Percentiles rank a stretch among this genome's conserved stretches.
phyloP scores from a whole-genome alignment of 2,888 invertebrate species.

The Pinctada fucata region DNA sequence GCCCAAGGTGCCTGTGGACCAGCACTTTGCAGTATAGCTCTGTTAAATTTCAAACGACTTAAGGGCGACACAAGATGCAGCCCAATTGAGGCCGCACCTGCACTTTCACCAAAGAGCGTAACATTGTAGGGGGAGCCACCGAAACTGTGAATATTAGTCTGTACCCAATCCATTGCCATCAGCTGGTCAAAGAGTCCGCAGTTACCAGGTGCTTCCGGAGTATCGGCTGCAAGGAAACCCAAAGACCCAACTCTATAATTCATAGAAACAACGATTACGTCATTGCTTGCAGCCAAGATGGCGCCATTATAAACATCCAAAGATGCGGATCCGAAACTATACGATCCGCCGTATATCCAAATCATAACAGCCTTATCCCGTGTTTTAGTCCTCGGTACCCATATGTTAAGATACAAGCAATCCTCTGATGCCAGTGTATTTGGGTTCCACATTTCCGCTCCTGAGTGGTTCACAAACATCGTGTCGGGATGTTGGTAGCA shows the following conservation, averaged over 20 bases:
- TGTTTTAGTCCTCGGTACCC: slow-evolving; percentile 82
- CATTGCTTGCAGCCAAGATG: slow-evolving; percentile 91
- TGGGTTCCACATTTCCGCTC: slow-evolving; percentile 96
- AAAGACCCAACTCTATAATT: slow-evolving; percentile 95
- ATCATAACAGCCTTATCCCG: slow-evolving; percentile 89
- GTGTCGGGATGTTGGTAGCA: slow-evolving; percentile 94
- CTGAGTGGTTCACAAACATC: slow-evolving; percentile 90
- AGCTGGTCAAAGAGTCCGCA: slow-evolving; percentile 97
- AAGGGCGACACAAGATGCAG: slow-evolving; percentile 87
- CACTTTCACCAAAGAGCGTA: slow-evolving; percentile 96
- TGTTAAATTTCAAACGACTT: slow-evolving; percentile 85
- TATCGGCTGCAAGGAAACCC: slow-evolving; percentile 80
- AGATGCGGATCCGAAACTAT: slow-evolving; percentile 92
- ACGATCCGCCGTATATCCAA: slow-evolving; percentile 86
- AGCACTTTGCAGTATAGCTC: slow-evolving; percentile 96
- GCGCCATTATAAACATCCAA: slow-evolving; percentile 95
- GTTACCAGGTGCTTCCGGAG: slow-evolving; percentile 88
- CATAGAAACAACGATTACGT: slow-evolving; percentile 93
- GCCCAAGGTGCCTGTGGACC: slow-evolving; percentile 96
- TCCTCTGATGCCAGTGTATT: slow-evolving; percentile 95
- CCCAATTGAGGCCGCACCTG: slow-evolving; percentile 95
- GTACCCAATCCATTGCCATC: slow-evolving; percentile 85
- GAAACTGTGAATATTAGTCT: slow-evolving; percentile 72
- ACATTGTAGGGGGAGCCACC: slow-evolving; percentile 91
- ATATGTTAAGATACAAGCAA: slow-evolving; percentile 95